These are phyloP conservation scores for Ctenochaetus hawaiiensis DNA, from an alignment of 2,797 vertebrate species.

Conservation along the genomic window DNA sequence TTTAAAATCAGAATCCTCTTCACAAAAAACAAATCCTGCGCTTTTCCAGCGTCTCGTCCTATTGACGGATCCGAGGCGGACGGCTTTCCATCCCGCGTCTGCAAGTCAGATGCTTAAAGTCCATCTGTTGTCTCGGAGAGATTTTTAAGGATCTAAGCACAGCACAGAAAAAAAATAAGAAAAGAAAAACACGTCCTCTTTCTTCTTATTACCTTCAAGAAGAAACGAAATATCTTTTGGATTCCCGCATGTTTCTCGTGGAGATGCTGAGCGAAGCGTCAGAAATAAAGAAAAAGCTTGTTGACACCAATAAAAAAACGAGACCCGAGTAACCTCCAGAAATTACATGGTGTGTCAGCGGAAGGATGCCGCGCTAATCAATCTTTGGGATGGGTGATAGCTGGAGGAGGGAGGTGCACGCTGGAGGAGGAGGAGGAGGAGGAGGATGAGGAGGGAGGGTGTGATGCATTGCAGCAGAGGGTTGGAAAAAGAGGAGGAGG, in stretches of 20 bases:
- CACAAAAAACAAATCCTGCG: neutral
- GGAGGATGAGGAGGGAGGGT: conserved; percentile 34
- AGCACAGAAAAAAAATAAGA: neutral
- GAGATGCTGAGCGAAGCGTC: conserved; percentile 1
- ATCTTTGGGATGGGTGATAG: conserved; percentile 55
- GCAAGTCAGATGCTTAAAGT: conserved; percentile 5
- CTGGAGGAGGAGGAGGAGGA: conserved; percentile 37
- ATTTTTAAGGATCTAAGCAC: conserved; percentile 1
- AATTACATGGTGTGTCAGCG: conserved; percentile 46
- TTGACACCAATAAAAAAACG: neutral
- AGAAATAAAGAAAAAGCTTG: neutral
- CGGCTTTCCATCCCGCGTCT: conserved; percentile 19
- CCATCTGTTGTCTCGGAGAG: conserved; percentile 8
- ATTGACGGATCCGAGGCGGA: conserved; percentile 19
- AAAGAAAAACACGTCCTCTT: neutral
- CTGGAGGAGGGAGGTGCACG: conserved; percentile 35
- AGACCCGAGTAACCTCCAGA: conserved; percentile 11
- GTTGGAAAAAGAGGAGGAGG: conserved; percentile 38
- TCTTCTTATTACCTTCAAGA: conserved; percentile 10
- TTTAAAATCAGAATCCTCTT: neutral
- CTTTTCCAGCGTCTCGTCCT: conserved; percentile 15
- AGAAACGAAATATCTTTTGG: neutral
- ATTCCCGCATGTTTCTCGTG: conserved; percentile 20
- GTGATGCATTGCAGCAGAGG: conserved; percentile 75
- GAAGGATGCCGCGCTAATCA: conserved; percentile 53